phyloP scores from a whole-genome alignment of 2,888 invertebrate genomes.

The Cordilura impudica region DNA sequence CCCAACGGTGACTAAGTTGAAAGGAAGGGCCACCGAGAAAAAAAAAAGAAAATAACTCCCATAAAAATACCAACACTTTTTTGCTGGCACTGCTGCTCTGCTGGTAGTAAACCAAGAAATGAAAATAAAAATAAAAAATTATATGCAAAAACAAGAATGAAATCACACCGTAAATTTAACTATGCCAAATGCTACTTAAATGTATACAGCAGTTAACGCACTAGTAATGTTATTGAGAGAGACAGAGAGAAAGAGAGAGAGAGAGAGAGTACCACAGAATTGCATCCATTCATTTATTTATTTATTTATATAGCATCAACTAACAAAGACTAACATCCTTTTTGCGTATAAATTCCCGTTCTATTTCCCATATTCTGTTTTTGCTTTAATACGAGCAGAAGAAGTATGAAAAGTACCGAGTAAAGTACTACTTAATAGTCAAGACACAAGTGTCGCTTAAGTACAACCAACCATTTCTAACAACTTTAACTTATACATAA shows the following conservation, averaged over 20 bases:
- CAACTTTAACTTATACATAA: conserved; percentile 45
- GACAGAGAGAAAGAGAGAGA: too few species aligned
- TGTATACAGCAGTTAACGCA: neutral
- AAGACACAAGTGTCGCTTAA: conserved; percentile 58
- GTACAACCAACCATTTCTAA: conserved; percentile 55
- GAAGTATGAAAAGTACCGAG: neutral
- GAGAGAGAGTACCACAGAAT: conserved; percentile 27
- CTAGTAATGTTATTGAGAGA: too few species aligned
- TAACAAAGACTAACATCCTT: neutral
- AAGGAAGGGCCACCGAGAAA: neutral
- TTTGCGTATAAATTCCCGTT: neutral
- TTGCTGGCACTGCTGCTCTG: neutral
- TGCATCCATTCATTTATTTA: conserved; percentile 50
- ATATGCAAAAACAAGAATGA: conserved; percentile 2
- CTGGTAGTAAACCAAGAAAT: too few species aligned
- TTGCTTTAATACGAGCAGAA: neutral
- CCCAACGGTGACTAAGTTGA: conserved; percentile 35
- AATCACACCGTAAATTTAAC: conserved; percentile 52
- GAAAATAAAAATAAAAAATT: neutral
- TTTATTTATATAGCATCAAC: conserved; percentile 6
- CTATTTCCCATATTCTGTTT: neutral
- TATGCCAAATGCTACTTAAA: conserved; percentile 50
- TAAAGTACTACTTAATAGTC: conserved; percentile 50
- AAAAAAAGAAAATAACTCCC: conserved; percentile 4
- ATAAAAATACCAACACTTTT: neutral